Base-by-base conservation (phyloP, 2,113 vertebrate genomes). In the Pteropus alecto region DNA sequence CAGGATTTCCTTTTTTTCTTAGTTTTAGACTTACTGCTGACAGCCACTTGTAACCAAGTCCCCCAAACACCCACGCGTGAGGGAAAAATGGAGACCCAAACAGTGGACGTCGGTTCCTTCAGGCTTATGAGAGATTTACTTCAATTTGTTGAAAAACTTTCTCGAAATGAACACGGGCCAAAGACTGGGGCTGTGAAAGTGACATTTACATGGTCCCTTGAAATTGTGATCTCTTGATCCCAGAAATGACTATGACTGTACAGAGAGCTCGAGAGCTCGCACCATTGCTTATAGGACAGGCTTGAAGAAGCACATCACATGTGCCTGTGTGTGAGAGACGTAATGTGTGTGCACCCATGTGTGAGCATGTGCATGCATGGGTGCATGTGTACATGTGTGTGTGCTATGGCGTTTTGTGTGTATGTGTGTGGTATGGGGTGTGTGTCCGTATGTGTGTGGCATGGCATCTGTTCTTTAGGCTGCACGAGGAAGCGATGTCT, bases 21-120 rank as follows among this genome's bases (percentile, higher is more conserved):
- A 93, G 90, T 97, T 98, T 97, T 96, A 14, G 5, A 70, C 86
- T 97, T 87, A 61, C 86, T 98, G 96, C 63, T 98, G 96, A 98
- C 94, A 97, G 92, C 71, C 30, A 33, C 21, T 96, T 60, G 60
- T 90, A 93, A 95, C 83, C 78, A 84, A 68, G 76, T 93, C 89
- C 78, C 71, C 77, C 60, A 93, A 93, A 97, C 56, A 88, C 70
- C 68, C 92, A 84, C 56, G 85, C 41, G 90, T 6, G 83, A 38
- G n/a, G 35, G 91, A 26, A 89, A 86, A 92, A 60, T 56, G 22
- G 21, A 81, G 22, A 16, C 21, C 79, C 87, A 90, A 87, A 92
- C 33, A 97, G 76, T 63, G 95, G 84, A 67, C 26, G 35, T 82
- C 58, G 33, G 48, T 94, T 96, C 88, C 67, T 95, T 95, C 77